Evolutionary conservation across 1,140 invertebrate genomes (phyloP), one percentile per base, ranked within the genome.

Genomic region (Lordiphosa mommai): DNA sequence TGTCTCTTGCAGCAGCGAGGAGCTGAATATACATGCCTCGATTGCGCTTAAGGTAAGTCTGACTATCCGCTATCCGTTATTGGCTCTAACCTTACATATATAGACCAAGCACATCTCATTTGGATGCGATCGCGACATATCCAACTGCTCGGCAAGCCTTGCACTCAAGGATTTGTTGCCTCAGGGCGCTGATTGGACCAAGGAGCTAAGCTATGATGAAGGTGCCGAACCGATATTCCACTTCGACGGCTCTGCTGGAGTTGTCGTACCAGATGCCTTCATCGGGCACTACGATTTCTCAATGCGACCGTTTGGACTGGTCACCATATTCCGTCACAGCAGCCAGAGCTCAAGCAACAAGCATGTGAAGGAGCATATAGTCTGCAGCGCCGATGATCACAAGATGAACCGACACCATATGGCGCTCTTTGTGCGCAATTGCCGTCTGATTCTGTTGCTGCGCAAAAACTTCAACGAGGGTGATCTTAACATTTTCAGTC

Each of bases 371-470:
- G 97, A 99, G 88, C 97, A 99, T 82, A 94, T 99, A 59, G 89
- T 99, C 12, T 99, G 98, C 89, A 96, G 95, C 82, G 96, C 97
- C 40, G 98, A 99, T 91, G 97, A 98, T 89, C 97, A 98, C 82
- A 97, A 97, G 92, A 98, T 98, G 96, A 99, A 99, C 90, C 93
- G 98, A 32, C 98, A 99, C 89, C 98, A 99, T 90, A 99, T 98
- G 90, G 95, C 97, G 4, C 90, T 99, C 61, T 99, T 99, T 90
- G 94, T 99, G 0, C 93, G 98, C 50, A 99, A 99, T 90, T 99
- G 98, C 89, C 94, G 97, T 8, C 90, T 99, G 61, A 98, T 99
- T 66, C 91, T 99, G 33, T 90, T 99, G 43, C 90, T 99, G 63
- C 91, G 98, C 17, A 92, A 97, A 48, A 98, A 99, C 90, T 97